Evolutionary conservation across 35 echinoderm and acorn worm species (phyloP), one percentile per base, ranked within the genome.

Genomic region (Apostichopus japonicus): DNA sequence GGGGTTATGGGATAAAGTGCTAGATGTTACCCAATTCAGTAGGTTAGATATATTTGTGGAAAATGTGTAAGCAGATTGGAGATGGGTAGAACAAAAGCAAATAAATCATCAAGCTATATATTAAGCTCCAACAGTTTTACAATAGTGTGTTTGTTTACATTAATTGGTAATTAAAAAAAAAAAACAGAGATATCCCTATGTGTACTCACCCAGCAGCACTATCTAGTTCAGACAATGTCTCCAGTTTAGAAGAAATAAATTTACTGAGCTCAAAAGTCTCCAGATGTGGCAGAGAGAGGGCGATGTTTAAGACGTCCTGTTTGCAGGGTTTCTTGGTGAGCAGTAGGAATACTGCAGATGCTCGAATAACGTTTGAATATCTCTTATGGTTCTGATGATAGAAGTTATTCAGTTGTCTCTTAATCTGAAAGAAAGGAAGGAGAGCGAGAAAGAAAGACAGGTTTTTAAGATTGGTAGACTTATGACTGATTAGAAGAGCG

Each of bases 241-340:
- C 81, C 59, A 98, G 84, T 71, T 98, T 98, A 51, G 92, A 83
- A 21, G 81, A 90, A n/a, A 98, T 91, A 82, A 94, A 98, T 57
- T 81, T 94, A 10, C 92, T 94, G 72, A 95, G 87, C 54, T 98
- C 96, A 23, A 80, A 76, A 55, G 90, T 92, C 52, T 93, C 72
- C 19, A 93, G 93, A 19, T 79, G 70, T 33, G 54, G 84, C 6
- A 98, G 33, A 44, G 96, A 98, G 4, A 95, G 33, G 5, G 92
- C 83, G 5, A 98, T 87, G 61, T 95, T 95, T 84, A 95, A 19
- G 7, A 98, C 94, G 79, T 98, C 96, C 59, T 93, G 90, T 33
- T 87, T 90, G 25, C 94, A 95, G 2, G 96, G 96, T 14, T 94
- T 94, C 23, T 98, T 98, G 4, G 83, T 91, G 4, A 98, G 93